These are phyloP conservation scores for Hipparchia sbordonii DNA, from an alignment of 2,888 invertebrate genomes.

Conservation along the genomic window DNA sequence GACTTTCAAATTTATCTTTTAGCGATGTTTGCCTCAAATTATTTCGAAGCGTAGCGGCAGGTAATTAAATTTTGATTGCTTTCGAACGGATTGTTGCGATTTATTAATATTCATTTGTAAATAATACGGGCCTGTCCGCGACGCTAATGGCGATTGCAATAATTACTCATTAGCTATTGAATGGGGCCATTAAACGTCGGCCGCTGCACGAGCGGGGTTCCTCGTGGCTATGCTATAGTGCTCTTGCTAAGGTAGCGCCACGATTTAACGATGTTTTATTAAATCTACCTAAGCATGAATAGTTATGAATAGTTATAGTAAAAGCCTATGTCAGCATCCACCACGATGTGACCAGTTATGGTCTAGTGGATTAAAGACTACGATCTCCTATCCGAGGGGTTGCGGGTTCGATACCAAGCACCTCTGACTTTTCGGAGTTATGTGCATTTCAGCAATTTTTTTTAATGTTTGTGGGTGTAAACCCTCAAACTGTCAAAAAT, in stretches of 20 bases:
- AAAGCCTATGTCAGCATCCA: too few species aligned
- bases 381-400: too few species aligned
- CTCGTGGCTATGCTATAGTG: constrained; percentile 23
- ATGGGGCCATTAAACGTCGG: constrained; percentile 60
- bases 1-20: constrained; percentile 78
- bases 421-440: too few species aligned
- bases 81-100: constrained; percentile 67
- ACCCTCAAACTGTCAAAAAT: too few species aligned
- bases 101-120: constrained; percentile 74
- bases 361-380: too few species aligned
- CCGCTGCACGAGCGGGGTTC: constrained; percentile 42
- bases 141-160: constrained; percentile 67
- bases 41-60: constrained; percentile 61
- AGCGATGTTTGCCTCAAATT: constrained; percentile 59
- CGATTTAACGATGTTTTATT: neutral
- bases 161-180: constrained; percentile 72
- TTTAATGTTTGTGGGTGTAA: too few species aligned
- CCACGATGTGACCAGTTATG: too few species aligned
- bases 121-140: constrained; percentile 60
- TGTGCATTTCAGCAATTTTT: too few species aligned
- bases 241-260: neutral
- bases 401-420: too few species aligned
- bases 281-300: neutral
- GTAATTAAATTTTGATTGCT: constrained; percentile 78
- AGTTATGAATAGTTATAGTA: too few species aligned